A percentile compares a stretch with the other conserved stretches of the same genome.
Evolutionary conservation across 2,888 invertebrate species (phyloP).

Genomic region (Acleris literana): DNA sequence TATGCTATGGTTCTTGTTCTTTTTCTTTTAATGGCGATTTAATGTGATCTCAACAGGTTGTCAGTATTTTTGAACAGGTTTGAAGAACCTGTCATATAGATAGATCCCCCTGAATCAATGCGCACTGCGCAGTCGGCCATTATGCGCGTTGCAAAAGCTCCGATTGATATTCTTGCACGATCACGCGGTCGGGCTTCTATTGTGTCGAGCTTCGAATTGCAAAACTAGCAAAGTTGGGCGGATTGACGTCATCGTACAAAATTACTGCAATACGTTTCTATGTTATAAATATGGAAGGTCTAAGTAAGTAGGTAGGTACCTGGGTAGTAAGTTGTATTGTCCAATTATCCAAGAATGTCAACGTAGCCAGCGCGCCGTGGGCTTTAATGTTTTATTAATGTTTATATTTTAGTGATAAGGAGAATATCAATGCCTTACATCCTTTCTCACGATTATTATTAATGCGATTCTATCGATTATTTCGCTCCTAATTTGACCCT

Average conservation of each 20-base stretch:
- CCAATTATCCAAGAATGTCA: too few relatives aligned
- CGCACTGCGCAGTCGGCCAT: conserved; percentile 4
- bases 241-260: conserved; percentile 3
- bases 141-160: conserved; percentile 20
- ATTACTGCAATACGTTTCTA: background rate
- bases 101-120: background rate
- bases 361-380: too few relatives aligned
- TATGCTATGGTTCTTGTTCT: background rate
- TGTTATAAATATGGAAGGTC: too few relatives aligned
- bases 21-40: too few relatives aligned
- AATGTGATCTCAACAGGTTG: background rate
- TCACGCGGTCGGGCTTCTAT: conserved; percentile 18
- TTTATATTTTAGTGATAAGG: too few relatives aligned
- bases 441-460: too few relatives aligned
- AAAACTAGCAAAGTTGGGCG: conserved; percentile 4
- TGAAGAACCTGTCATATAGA: conserved; percentile 10
- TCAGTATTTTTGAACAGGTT: conserved; percentile 2
- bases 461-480: too few relatives aligned
- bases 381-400: too few relatives aligned
- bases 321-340: too few relatives aligned
- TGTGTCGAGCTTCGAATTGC: conserved; percentile 15
- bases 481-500: too few relatives aligned
- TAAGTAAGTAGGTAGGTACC: too few relatives aligned
- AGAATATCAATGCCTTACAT: too few relatives aligned
- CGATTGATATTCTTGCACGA: conserved; percentile 20